Conservation (phyloP, 2,888 invertebrate species). For the Eupithecia exiguata region DNA sequence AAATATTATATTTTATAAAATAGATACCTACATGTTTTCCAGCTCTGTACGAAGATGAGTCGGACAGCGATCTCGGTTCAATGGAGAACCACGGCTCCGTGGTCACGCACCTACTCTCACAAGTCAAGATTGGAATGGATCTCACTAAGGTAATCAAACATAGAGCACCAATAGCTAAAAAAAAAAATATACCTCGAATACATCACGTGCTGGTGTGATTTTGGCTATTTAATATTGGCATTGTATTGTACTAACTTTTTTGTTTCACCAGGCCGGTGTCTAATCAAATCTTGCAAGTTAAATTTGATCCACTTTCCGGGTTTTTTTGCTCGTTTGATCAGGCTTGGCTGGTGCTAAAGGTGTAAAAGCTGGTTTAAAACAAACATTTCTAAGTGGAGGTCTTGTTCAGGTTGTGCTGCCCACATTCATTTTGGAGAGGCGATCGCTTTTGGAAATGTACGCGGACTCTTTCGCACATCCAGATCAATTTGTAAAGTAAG, state of each 20-base stretch:
- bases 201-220: too few relatives aligned
- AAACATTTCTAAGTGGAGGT: neutral
- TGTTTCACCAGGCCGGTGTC: too few relatives aligned
- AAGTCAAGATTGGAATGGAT: slow-evolving; percentile 99
- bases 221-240: too few relatives aligned
- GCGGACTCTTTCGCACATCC: slow-evolving; percentile 99
- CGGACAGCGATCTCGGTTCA: slow-evolving; percentile 93
- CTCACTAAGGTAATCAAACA: slow-evolving; percentile 91
- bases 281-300: too few relatives aligned
- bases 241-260: too few relatives aligned
- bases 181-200: too few relatives aligned
- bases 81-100: slow-evolving; percentile 99
- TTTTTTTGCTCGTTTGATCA: too few relatives aligned
- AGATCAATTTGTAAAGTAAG: slow-evolving; percentile 95
- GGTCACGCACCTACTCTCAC: slow-evolving; percentile 97
- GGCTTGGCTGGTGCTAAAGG: too few relatives aligned
- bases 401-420: slow-evolving; percentile 91
- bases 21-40: slow-evolving; percentile 41
- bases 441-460: slow-evolving; percentile 99
- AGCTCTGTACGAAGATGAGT: slow-evolving; percentile 96
- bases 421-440: slow-evolving; percentile 98
- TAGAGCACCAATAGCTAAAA: too few relatives aligned
- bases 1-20: neutral
- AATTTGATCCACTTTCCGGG: too few relatives aligned
- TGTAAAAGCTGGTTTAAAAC: too few relatives aligned